Percentiles rank a stretch among this genome's conserved stretches.
These are phyloP conservation scores for Otolemur crassicaudatus DNA, from an alignment of 2,797 vertebrate genomes.

Conservation along the genomic window DNA sequence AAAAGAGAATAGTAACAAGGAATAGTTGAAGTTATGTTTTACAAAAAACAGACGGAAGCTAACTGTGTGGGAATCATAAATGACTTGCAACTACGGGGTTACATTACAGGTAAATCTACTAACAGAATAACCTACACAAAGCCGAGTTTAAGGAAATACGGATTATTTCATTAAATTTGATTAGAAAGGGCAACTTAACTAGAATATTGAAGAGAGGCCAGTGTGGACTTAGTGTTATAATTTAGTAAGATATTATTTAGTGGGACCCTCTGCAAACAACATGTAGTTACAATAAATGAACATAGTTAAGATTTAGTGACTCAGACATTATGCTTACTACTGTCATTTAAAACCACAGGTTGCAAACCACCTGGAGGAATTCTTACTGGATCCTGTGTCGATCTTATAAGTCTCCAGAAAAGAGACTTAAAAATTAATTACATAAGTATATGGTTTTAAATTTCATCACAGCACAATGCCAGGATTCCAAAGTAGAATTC, in stretches of 20 bases:
- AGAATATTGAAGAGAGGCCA: neutral
- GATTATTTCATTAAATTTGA: neutral
- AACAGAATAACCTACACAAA: neutral
- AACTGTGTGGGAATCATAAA: neutral
- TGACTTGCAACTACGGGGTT: neutral
- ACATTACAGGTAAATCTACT: neutral
- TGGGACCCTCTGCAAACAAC: neutral
- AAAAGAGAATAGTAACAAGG: neutral
- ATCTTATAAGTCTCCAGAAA: neutral
- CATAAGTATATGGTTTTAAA: neutral
- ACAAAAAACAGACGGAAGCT: neutral
- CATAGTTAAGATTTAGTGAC: neutral
- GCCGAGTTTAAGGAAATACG: neutral
- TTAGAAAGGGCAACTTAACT: neutral
- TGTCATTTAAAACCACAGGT: neutral
- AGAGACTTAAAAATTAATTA: slow-evolving; percentile 37
- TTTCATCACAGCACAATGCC: neutral
- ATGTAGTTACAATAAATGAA: neutral
- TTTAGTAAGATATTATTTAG: neutral
- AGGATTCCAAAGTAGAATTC: neutral
- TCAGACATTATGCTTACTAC: neutral
- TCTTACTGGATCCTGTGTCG: neutral
- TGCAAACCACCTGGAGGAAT: neutral
- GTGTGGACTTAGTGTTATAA: neutral
- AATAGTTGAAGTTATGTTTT: neutral